phyloP scores from a whole-genome alignment of 2,113 vertebrate species.

The Passer montanus region DNA sequence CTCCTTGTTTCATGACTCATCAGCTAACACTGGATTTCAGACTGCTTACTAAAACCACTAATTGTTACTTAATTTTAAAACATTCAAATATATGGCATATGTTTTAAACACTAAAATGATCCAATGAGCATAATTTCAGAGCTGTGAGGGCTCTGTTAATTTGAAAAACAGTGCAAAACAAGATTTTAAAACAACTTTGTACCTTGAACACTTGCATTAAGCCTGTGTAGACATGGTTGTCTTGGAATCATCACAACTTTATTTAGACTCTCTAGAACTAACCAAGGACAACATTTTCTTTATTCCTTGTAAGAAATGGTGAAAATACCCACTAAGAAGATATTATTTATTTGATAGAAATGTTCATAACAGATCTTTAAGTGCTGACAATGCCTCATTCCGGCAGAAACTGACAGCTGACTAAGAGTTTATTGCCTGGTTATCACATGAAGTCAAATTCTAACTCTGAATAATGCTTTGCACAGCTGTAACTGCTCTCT shows the following conservation, averaged over 20 bases:
- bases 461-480: not conserved
- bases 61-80: not conserved
- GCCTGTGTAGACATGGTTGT: not conserved
- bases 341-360: not conserved
- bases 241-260: not conserved
- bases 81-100: not conserved
- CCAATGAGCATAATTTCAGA: not conserved
- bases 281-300: not conserved
- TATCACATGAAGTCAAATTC: slow-evolving; percentile 1
- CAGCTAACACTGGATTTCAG: not conserved
- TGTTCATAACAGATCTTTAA: not conserved
- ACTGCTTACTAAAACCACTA: not conserved
- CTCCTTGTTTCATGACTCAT: not conserved
- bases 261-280: not conserved
- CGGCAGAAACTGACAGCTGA: not conserved
- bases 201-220: not conserved
- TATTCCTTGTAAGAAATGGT: not conserved
- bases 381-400: not conserved
- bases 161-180: not conserved
- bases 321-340: not conserved
- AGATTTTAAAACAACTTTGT: not conserved
- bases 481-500: not conserved
- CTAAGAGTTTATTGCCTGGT: slow-evolving; percentile 19
- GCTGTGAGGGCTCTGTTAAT: not conserved
- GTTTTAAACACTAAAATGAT: not conserved